Base-by-base conservation (phyloP, 2,888 invertebrate genomes). In the Pogonocherus hispidulus region DNA sequence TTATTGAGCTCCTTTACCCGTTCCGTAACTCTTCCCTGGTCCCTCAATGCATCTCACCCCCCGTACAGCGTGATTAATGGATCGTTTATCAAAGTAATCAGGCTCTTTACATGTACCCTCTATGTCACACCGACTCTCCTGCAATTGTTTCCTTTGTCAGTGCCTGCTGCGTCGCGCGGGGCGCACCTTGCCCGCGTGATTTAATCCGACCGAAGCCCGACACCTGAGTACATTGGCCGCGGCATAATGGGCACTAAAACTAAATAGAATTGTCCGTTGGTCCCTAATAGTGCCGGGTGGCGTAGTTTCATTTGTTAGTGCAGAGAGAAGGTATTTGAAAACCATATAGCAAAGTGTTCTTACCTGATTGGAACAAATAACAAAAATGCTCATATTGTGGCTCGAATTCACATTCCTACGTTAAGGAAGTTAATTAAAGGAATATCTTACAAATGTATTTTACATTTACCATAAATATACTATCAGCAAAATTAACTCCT, bases 211-310 rank as follows among this genome's bases (percentile, higher is more conserved):
- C 84, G 78, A 80, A 82, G 82, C 75, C 76, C 83, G 79, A 85
- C 86, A 86, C 86, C 86, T 86, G 86, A 86, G 85, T 84, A 85
- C 85, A 85, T 84, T 84, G 84, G 79, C 83, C 83, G 80, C 72
- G 83, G 83, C 81, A 81, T 84, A 83, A 85, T 83, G 77, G 82
- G 79, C 82, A 83, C 83, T 84, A 85, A 85, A 86, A 84, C 84
- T 82, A 83, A 85, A 84, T 84, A 81, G 83, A 84, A 85, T 84
- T 80, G 82, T 78, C 76, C 76, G 76, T 76, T 76, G 72, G 74
- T 74, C 78, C 77, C 79, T 76, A 76, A 78, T 76, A 41, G 76
- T 76, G 76, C 78, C 71, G 51, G 66, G 75, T 66, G 59, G 55
- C 55, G 55, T 41, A 41, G 5, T 41, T 41, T 14, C 41, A n/a